A percentile compares a stretch with the other conserved stretches of the same genome.
Conservation (phyloP, 1,140 invertebrate species). For the Pseudomyrmex flavicornis region DNA sequence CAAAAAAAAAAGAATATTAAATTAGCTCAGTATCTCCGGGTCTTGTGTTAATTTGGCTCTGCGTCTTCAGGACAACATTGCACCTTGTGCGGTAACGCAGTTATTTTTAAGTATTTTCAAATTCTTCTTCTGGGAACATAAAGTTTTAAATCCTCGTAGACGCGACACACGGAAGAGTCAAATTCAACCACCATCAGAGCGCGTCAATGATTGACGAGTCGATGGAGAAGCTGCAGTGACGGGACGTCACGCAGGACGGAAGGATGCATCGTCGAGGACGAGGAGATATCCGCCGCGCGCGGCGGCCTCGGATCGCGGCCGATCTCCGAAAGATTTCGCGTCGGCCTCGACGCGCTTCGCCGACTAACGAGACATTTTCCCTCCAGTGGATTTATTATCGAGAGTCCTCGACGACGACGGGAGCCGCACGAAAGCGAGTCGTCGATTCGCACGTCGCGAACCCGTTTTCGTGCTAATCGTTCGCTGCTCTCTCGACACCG, state of each 20-base stretch:
- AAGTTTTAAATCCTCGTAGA: too few species aligned
- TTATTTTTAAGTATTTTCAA: not conserved
- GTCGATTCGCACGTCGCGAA: slow-evolving; percentile 68
- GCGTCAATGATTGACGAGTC: not conserved
- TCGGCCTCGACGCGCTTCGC: slow-evolving; percentile 31
- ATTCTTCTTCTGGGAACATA: not conserved
- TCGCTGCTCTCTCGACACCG: slow-evolving; percentile 69
- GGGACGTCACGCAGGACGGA: slow-evolving; percentile 22
- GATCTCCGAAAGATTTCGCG: slow-evolving; percentile 72
- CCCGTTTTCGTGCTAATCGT: slow-evolving; percentile 73
- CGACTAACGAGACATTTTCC: slow-evolving; percentile 76
- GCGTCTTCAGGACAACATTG: slow-evolving; percentile 26
- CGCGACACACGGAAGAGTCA: not conserved
- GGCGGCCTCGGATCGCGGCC: slow-evolving; percentile 66
- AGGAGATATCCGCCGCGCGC: slow-evolving; percentile 21
- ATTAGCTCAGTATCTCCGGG: slow-evolving; percentile 73
- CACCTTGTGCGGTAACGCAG: not conserved
- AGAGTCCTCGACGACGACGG: slow-evolving; percentile 34
- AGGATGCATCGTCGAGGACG: slow-evolving; percentile 18
- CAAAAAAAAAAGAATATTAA: slow-evolving; percentile 80
- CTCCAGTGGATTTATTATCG: slow-evolving; percentile 74
- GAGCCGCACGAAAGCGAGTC: slow-evolving; percentile 29
- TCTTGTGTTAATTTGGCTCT: slow-evolving; percentile 52
- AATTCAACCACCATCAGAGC: not conserved
- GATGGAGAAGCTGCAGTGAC: not conserved